Evolutionary conservation across 2,888 invertebrate species (phyloP).

Genomic region (Melipona bicolor): DNA sequence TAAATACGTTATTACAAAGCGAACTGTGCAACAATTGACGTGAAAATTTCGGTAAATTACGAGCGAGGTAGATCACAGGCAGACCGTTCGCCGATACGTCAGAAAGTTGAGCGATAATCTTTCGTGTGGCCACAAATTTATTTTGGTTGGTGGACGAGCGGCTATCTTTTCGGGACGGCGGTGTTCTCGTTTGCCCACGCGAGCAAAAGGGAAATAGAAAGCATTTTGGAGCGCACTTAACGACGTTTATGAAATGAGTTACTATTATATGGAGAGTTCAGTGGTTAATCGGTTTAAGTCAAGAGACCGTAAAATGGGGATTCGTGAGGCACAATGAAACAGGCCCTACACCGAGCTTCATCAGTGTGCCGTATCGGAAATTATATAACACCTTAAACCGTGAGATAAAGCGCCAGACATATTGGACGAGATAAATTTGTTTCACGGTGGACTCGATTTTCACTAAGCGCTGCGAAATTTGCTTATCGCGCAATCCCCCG

Average conservation of each 20-base stretch:
- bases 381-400: slow-evolving; percentile 45
- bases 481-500: not conserved
- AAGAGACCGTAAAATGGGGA: slow-evolving; percentile 61
- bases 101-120: slow-evolving; percentile 49
- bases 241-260: slow-evolving; percentile 66
- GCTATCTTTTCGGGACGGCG: not conserved
- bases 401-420: slow-evolving; percentile 37
- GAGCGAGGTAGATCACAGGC: not conserved
- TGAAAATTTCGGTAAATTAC: no score
- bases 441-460: slow-evolving; percentile 10
- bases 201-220: not conserved
- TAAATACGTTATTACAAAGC: no score
- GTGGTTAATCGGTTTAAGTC: slow-evolving; percentile 68
- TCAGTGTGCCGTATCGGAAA: slow-evolving; percentile 34
- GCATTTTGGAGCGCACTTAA: slow-evolving; percentile 60
- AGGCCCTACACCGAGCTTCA: slow-evolving; percentile 20
- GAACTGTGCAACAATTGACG: not conserved
- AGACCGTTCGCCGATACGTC: slow-evolving; percentile 32
- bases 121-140: slow-evolving; percentile 45
- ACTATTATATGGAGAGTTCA: slow-evolving; percentile 61
- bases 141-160: slow-evolving; percentile 24
- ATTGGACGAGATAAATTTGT: slow-evolving; percentile 34
- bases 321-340: slow-evolving; percentile 42
- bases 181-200: slow-evolving; percentile 5
- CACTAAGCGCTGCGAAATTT: not conserved